Conservation (phyloP, 2,888 invertebrate species). For the Nebria brevicollis region DNA sequence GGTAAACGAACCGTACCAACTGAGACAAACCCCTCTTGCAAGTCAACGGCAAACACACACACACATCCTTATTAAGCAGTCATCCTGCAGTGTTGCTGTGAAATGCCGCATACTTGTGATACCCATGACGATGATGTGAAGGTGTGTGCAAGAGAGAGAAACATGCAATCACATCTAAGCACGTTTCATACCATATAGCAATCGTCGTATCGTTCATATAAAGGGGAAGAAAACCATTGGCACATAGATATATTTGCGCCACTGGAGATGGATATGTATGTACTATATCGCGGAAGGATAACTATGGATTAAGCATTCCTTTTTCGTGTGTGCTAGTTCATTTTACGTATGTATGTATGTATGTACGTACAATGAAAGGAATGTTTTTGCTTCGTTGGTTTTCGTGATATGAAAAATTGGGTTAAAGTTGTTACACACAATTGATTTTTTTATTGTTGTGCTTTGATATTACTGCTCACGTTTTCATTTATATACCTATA, state of each 20-base stretch:
- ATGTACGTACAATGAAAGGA: background rate
- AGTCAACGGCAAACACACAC: constrained; percentile 17
- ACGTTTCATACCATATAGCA: constrained; percentile 29
- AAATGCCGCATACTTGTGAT: background rate
- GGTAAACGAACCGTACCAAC: constrained; percentile 6
- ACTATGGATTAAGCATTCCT: constrained; percentile 29
- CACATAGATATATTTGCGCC: background rate
- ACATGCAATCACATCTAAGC: constrained; percentile 46
- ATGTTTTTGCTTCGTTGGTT: constrained; percentile 11
- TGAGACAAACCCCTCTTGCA: constrained; percentile 26
- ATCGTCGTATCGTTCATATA: background rate
- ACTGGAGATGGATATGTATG: constrained; percentile 4
- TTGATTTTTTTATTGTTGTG: constrained; percentile 29
- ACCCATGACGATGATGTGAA: background rate
- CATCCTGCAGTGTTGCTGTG: background rate
- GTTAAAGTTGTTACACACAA: constrained; percentile 36
- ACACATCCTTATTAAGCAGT: background rate
- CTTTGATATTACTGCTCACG: background rate
- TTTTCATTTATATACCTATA: background rate
- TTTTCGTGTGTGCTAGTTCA: background rate
- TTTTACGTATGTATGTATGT: background rate
- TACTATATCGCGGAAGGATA: constrained; percentile 19
- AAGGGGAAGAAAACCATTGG: constrained; percentile 7
- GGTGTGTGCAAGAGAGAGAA: constrained; percentile 26
- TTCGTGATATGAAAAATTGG: constrained; percentile 36